Evolutionary conservation across 2,113 vertebrate species (phyloP).

Genomic region (Heptranchias perlo): DNA sequence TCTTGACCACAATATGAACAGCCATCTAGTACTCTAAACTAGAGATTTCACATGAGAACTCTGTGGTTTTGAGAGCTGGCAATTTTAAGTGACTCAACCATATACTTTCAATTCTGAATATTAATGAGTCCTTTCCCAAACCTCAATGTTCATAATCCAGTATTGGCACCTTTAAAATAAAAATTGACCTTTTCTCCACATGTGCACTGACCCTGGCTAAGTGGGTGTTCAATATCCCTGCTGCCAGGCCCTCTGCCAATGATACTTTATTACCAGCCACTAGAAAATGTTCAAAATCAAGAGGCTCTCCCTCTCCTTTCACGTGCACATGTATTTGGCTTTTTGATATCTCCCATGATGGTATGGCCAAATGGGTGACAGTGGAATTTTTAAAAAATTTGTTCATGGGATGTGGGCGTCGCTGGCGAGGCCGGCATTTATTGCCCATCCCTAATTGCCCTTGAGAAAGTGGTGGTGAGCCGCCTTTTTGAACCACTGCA

Average conservation of each 20-base stretch:
- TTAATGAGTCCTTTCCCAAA: not conserved
- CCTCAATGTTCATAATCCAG: not conserved
- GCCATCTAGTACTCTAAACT: too few relatives aligned
- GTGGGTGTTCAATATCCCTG: not conserved
- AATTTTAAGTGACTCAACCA: not conserved
- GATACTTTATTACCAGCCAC: not conserved
- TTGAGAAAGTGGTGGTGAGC: too few relatives aligned
- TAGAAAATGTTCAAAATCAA: not conserved
- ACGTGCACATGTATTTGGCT: not conserved
- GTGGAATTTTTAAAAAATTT: too few relatives aligned
- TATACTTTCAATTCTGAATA: not conserved
- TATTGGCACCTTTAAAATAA: not conserved
- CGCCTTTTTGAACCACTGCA: too few relatives aligned
- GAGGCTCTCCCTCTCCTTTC: not conserved
- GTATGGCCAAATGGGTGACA: not conserved
- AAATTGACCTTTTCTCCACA: not conserved
- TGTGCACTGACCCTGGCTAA: not conserved
- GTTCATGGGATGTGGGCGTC: too few relatives aligned
- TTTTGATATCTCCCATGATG: not conserved
- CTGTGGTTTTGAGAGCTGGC: not conserved
- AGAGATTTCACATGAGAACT: too few relatives aligned
- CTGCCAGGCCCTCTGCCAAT: not conserved
- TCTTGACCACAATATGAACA: too few relatives aligned
- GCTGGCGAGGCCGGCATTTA: too few relatives aligned
- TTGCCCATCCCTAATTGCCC: too few relatives aligned